Base-by-base conservation (phyloP, 2,113 vertebrate species). In the Chinchilla lanigera region DNA sequence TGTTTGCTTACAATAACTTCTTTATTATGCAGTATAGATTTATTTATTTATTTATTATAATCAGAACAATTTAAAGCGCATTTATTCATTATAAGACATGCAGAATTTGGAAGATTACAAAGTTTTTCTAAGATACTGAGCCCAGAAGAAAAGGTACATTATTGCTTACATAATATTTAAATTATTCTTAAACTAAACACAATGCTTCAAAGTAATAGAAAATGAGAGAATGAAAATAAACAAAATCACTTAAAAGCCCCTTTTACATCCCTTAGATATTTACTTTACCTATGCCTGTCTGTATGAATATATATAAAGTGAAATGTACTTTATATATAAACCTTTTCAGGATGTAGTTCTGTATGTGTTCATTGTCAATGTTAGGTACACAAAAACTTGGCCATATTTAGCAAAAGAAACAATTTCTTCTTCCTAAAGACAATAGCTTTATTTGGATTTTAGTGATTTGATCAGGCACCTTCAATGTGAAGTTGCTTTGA, bases 1-100 rank as follows among this genome's bases (percentile, higher is more conserved):
- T 41, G 75, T 96, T 94, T 89, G 19, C 86, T 94, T 93, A 69
- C 73, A 96, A 56, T 92, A 95, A 80, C 12, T 93, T 92, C 35
- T 91, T 88, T 63, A 56, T 78, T 89, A 81, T 8, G 60, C 13
- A 19, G 19, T 58, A 19, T 60, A 92, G 41, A 69, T 69, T 84
- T 22, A 86, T n/a, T n/a, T n/a, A n/a, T n/a, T n/a, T n/a, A n/a
- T n/a, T n/a, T n/a, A n/a, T n/a, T 80, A 50, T 63, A 71, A 69
- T 85, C 90, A 75, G 65, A 93, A 78, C 71, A 58, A 78, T 63
- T 82, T 61, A 12, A 93, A 90, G 84, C 50, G 63, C 12, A 75
- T 67, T 89, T 61, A 91, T 86, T 86, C 52, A 94, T 58, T 50
- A 24, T 58, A 93, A 97, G 24, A 38, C 80, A 78, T 63, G 54